Percentiles rank a stretch among this genome's conserved stretches.
Evolutionary conservation across 2,797 vertebrate genomes (phyloP).

Genomic region (Alcedo quadribrachys): DNA sequence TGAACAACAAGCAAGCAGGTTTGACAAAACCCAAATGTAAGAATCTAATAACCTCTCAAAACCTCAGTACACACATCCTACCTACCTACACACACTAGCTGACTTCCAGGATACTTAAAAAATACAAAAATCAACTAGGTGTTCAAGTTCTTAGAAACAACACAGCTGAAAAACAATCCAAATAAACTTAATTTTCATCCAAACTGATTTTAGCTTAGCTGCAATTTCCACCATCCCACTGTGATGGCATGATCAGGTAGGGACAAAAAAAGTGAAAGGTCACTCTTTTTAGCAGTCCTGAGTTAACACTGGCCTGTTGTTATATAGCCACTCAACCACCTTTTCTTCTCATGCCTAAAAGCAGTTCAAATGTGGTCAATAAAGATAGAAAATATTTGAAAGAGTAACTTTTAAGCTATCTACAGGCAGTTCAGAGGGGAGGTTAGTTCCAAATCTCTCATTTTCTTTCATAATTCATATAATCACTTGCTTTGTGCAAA

Average conservation of each 20-base stretch:
- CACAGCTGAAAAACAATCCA: neutral
- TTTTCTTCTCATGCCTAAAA: neutral
- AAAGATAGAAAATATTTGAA: neutral
- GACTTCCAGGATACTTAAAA: neutral
- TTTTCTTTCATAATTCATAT: neutral
- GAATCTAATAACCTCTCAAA: neutral
- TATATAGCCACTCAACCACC: neutral
- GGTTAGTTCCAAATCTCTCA: neutral
- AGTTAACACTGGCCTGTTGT: neutral
- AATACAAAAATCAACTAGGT: neutral
- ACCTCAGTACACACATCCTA: neutral
- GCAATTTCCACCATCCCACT: neutral
- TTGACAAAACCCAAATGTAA: neutral
- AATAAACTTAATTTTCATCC: neutral
- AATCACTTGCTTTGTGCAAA: slow-evolving; percentile 20
- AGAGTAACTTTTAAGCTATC: neutral
- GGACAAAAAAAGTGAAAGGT: neutral
- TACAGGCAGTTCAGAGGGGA: neutral
- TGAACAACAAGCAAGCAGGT: neutral
- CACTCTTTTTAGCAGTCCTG: neutral
- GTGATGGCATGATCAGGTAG: neutral
- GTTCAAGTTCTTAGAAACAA: neutral
- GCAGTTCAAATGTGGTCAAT: neutral
- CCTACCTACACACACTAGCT: neutral
- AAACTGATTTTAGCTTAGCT: neutral